These are phyloP conservation scores for Eilema caniola DNA, from an alignment of 2,888 invertebrate species.

Conservation along the genomic window DNA sequence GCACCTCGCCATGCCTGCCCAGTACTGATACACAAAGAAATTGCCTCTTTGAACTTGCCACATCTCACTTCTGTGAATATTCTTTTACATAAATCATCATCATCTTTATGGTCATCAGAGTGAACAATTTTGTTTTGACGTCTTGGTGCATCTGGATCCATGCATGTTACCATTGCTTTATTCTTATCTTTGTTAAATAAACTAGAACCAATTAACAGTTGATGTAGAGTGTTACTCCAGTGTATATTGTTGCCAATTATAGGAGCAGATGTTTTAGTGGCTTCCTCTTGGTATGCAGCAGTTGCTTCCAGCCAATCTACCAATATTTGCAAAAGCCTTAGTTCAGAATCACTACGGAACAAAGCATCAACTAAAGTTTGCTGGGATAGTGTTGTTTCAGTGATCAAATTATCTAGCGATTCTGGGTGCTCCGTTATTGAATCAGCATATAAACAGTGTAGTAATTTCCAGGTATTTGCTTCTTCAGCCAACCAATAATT, in stretches of 20 bases:
- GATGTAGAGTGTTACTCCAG: conserved; percentile 97
- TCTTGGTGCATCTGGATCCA: conserved; percentile 96
- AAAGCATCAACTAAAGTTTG: conserved; percentile 74
- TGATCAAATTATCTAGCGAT: conserved; percentile 79
- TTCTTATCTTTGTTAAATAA: conserved; percentile 81
- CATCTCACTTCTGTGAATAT: conserved; percentile 93
- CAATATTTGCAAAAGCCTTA: conserved; percentile 92
- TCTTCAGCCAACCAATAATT: conserved; percentile 92
- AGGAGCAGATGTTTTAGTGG: conserved; percentile 77
- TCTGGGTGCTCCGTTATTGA: conserved; percentile 88
- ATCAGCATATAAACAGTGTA: conserved; percentile 94
- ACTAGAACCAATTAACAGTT: conserved; percentile 86
- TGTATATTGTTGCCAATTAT: conserved; percentile 89
- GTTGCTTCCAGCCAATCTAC: conserved; percentile 97
- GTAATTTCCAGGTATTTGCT: conserved; percentile 95
- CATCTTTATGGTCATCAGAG: conserved; percentile 95
- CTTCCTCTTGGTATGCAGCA: conserved; percentile 92
- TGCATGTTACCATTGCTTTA: conserved; percentile 86
- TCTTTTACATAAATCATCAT: conserved; percentile 83
- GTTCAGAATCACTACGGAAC: conserved; percentile 83
- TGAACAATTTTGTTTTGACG: conserved; percentile 93
- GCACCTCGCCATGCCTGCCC: conserved; percentile 98
- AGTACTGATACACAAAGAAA: conserved; percentile 93
- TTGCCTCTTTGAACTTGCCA: conserved; percentile 94
- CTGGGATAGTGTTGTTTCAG: conserved; percentile 75